Percentiles rank a stretch among this genome's conserved stretches.
These are phyloP conservation scores for Poeciliopsis occidentalis DNA, from an alignment of 2,113 vertebrate genomes.

Conservation along the genomic window DNA sequence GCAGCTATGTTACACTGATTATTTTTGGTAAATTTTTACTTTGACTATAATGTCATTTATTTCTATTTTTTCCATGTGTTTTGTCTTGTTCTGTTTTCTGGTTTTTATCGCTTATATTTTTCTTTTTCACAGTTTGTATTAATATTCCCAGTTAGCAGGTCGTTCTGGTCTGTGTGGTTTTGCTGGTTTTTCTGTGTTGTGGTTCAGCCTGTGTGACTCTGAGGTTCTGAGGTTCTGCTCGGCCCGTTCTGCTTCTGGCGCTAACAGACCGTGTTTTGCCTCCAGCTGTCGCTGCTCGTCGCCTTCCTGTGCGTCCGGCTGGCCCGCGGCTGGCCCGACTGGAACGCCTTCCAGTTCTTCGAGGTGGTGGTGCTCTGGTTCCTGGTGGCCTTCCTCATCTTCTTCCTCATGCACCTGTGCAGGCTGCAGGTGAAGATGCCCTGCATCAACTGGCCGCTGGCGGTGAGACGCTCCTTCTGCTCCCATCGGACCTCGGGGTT, in stretches of 20 bases:
- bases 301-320: slow-evolving; percentile 87
- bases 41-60: too few species aligned
- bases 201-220: too few species aligned
- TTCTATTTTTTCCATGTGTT: too few species aligned
- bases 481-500: not conserved
- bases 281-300: slow-evolving; percentile 85
- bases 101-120: too few species aligned
- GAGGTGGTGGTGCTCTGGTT: slow-evolving; percentile 90
- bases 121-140: too few species aligned
- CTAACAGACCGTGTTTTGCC: not conserved
- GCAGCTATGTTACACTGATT: too few species aligned
- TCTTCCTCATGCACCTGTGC: slow-evolving; percentile 89
- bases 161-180: too few species aligned
- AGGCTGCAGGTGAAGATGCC: slow-evolving; percentile 84
- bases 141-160: too few species aligned
- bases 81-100: too few species aligned
- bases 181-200: too few species aligned
- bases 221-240: too few species aligned
- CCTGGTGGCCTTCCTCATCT: slow-evolving; percentile 87
- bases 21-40: too few species aligned
- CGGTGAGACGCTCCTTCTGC: slow-evolving; percentile 77
- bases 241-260: not conserved
- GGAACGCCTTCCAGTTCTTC: slow-evolving; percentile 85
- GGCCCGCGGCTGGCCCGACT: slow-evolving; percentile 63
- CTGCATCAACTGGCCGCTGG: slow-evolving; percentile 92